Evolutionary conservation across 2,113 vertebrate species (phyloP).

Genomic region (Penelope pileata): DNA sequence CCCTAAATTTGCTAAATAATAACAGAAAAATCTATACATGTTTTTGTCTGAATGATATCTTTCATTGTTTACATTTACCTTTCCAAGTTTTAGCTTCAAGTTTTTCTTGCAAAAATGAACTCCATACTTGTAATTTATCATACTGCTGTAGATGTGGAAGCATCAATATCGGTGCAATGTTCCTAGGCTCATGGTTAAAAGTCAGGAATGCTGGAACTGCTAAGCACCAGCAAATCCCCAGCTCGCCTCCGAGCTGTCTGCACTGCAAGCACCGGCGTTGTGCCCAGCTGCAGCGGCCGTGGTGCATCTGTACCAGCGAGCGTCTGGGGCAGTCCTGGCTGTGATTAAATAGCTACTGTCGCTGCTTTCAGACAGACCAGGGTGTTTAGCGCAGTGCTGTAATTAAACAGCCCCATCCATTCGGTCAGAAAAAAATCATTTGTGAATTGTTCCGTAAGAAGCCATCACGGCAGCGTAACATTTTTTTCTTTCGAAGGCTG

Average conservation of each 20-base stretch:
- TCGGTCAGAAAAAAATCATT: accelerated
- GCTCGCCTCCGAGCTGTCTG: neutral
- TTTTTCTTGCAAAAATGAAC: neutral
- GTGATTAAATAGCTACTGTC: accelerated
- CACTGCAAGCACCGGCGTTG: neutral
- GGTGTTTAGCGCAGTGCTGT: accelerated
- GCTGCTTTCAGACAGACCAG: neutral
- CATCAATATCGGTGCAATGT: accelerated
- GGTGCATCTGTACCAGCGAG: neutral
- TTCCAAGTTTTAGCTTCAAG: neutral
- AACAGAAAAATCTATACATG: neutral
- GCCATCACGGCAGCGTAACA: neutral
- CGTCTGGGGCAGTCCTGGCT: neutral
- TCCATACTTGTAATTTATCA: neutral
- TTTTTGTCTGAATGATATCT: neutral
- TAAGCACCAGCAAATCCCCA: neutral
- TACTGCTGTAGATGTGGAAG: accelerated
- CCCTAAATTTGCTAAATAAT: neutral
- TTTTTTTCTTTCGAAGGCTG: neutral
- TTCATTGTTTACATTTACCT: neutral
- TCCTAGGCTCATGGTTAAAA: accelerated
- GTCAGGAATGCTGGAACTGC: neutral
- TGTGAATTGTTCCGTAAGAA: neutral
- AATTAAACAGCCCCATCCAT: neutral
- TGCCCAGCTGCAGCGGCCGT: neutral